Conservation (phyloP, 2,888 invertebrate species). For the Eupithecia subfuscata region DNA sequence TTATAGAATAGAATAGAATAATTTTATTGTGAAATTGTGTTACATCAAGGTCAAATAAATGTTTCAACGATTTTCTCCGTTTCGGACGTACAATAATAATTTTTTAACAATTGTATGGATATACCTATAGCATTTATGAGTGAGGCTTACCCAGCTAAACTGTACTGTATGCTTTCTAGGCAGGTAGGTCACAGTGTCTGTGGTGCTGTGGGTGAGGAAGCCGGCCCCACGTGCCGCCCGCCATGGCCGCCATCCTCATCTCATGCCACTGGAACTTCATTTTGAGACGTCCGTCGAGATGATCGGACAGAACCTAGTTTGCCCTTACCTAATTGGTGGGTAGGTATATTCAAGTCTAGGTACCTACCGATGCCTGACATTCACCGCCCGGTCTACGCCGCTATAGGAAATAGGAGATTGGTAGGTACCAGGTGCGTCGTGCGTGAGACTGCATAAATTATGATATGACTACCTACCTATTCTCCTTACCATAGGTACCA, state of each 20-base stretch:
- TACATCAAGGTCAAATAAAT: too few species aligned
- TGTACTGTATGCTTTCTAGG: slow-evolving; percentile 20
- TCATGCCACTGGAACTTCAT: background rate
- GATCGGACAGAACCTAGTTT: background rate
- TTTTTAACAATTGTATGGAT: too few species aligned
- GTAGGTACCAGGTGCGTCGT: background rate
- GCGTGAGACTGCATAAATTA: background rate
- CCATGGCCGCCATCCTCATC: background rate
- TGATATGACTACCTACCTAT: background rate
- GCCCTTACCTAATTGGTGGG: too few species aligned
- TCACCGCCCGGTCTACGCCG: too few species aligned
- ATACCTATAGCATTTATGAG: background rate
- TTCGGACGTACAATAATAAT: too few species aligned
- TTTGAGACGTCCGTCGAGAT: background rate
- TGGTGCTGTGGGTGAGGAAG: slow-evolving; percentile 9
- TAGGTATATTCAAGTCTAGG: too few species aligned
- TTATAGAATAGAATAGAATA: too few species aligned
- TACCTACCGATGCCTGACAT: too few species aligned
- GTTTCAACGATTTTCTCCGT: too few species aligned
- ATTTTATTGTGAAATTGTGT: too few species aligned
- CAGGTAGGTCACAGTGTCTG: slow-evolving; percentile 19
- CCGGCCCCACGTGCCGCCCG: background rate
- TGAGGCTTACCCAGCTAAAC: background rate
- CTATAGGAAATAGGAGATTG: too few species aligned
- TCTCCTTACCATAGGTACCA: background rate